Evolutionary conservation across 2,113 vertebrate species (phyloP), one percentile per base, ranked within the genome.

Genomic region (Ciconia maguari): DNA sequence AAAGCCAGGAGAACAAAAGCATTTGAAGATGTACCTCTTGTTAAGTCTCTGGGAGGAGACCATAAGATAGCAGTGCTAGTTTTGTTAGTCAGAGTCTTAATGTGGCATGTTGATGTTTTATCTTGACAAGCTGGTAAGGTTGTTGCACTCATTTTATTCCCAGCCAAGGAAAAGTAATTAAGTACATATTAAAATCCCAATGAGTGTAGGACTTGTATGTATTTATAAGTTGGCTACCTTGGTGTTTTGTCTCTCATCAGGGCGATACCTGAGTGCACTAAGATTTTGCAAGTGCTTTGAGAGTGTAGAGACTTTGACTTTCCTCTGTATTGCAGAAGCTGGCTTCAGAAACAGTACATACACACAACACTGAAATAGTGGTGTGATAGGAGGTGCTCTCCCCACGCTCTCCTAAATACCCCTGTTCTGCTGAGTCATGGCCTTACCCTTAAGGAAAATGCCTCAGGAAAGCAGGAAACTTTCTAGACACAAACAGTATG

Each of bases 351-450:
- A 7, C 22, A 20, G 18, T 4, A 12, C 17, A 4, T 30, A 5
- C 1, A 6, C 26, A 21, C 60, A 29, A 2, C 20, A 8, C 29
- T 42, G 16, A 13, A 18, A 32, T 1, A 1, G 5, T 1, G 18
- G 41, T 29, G 70, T 54, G 26, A 41, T 0, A 6, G 46, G 6
- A 55, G 46, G 11, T 16, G 52, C 27, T 36, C 44, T 51, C 46
- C 57, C 42, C 36, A 26, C 16, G 41, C 27, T 48, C 17, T 21
- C 58, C 74, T 48, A 5, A 71, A 26, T 32, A 69, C 51, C 60
- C 13, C n/a, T 30, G 11, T 16, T 68, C n/a, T 77, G 38, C 38
- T 36, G 30, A 80, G 32, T 29, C 34, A 27, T 2, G 7, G 62
- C 48, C 44, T 69, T 62, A 20, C 18, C 54, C 32, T 41, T 62